Conservation (phyloP, 2,888 invertebrate species). For the Habroteleia sp. region DNA sequence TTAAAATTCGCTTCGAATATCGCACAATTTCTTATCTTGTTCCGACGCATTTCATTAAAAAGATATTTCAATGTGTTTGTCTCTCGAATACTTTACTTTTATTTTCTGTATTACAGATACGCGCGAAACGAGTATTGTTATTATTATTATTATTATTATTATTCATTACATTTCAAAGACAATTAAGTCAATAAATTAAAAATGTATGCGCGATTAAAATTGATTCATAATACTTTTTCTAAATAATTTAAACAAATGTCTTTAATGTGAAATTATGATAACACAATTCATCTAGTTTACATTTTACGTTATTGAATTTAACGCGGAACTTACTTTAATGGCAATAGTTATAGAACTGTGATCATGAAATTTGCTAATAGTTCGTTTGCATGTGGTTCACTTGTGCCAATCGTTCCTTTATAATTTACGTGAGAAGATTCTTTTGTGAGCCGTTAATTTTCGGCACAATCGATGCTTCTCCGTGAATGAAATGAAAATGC, state of each 20-base stretch:
- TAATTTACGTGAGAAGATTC: slow-evolving; percentile 7
- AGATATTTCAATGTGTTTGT: too few relatives aligned
- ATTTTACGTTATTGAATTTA: too few relatives aligned
- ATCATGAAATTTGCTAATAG: slow-evolving; percentile 7
- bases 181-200: too few relatives aligned
- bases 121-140: too few relatives aligned
- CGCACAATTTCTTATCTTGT: slow-evolving; percentile 1
- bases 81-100: neutral
- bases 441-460: slow-evolving; percentile 13
- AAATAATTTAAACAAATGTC: too few relatives aligned
- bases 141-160: too few relatives aligned
- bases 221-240: too few relatives aligned
- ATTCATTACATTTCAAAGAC: too few relatives aligned
- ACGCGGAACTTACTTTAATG: neutral
- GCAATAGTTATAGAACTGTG: neutral
- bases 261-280: too few relatives aligned
- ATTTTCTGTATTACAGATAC: neutral
- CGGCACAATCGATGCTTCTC: slow-evolving; percentile 3
- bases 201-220: too few relatives aligned
- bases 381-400: slow-evolving; percentile 1
- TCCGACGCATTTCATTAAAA: neutral
- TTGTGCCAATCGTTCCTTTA: neutral
- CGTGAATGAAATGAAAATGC: slow-evolving; percentile 35
- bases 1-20: slow-evolving; percentile 3
- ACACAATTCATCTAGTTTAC: too few relatives aligned